Base-by-base conservation (phyloP, 2,113 vertebrate genomes). In the Holacanthus passer region DNA sequence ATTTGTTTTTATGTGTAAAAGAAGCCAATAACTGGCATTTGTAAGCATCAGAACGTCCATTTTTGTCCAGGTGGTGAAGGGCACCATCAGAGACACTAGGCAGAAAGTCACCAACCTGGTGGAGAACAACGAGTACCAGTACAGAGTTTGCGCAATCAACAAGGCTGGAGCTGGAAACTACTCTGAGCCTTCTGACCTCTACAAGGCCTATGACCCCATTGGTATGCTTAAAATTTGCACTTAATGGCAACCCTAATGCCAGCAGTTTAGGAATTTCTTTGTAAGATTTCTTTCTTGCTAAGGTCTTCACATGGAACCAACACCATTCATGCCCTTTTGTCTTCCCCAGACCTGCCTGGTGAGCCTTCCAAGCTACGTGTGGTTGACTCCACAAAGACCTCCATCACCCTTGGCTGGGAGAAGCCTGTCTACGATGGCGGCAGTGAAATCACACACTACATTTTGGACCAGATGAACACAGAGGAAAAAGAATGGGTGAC, bases 361-460 rank as follows among this genome's bases (percentile, higher is more conserved):
- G 96, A 97, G 81, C 98, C 98, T 7, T 95, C 97, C 75, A 99
- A 99, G 83, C 94, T 99, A 83, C 96, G 92, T 86, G 95, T 99
- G 68, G 94, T 97, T 50, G 98, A 99, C 92, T 97, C 97, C 79
- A 99, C 98, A 56, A 99, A 99, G 91, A 96, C 97, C 50, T 99
- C 98, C 77, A 96, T 99, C 82, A 99, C 98, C 1, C 95, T 99
- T 72, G 94, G 95, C 66, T 99, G 98, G 98, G 97, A 96, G 83
- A 98, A 96, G 85, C 98, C 98, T 73, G 95, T 97, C 68, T 99
- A 99, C 81, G 97, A 99, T 88, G 98, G 98, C 72, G 98, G 98
- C 94, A 99, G 98, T 92, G 90, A 95, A 87, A 93, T 99, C 87
- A 98, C 96, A 58, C 96, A 95, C 82, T 99, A 99, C 0, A 43